Conservation (phyloP, 2,113 vertebrate species). For the Anolis carolinensis region DNA sequence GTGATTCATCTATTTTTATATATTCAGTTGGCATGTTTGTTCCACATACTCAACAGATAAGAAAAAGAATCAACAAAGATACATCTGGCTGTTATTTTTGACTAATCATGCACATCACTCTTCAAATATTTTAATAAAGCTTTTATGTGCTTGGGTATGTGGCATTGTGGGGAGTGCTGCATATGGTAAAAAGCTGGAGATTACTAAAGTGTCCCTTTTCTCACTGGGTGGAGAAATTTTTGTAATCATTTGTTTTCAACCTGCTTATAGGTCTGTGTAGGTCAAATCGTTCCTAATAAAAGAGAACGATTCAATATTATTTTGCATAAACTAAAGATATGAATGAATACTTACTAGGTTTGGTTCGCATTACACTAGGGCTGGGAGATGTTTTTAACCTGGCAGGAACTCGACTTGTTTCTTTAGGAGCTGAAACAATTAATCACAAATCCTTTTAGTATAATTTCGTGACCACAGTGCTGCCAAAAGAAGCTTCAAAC, state of each 20-base stretch:
- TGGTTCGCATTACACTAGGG: conserved; percentile 31
- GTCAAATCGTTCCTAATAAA: too few relatives aligned
- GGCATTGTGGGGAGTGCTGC: too few relatives aligned
- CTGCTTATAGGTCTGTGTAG: too few relatives aligned
- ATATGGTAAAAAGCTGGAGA: too few relatives aligned
- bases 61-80: background rate
- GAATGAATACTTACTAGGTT: conserved; percentile 63
- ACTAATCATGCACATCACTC: background rate
- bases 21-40: background rate
- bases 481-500: conserved; percentile 14
- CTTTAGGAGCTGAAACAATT: conserved; percentile 72
- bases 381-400: conserved; percentile 61
- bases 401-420: conserved; percentile 56
- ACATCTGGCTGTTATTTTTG: background rate
- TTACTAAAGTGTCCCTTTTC: too few relatives aligned
- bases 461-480: background rate
- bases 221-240: too few relatives aligned
- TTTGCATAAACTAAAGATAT: conserved; percentile 33
- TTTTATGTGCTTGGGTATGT: too few relatives aligned
- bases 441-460: background rate
- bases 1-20: background rate
- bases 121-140: background rate
- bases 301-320: background rate
- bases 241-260: background rate
- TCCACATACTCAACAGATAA: background rate